Percentiles rank a stretch among this genome's conserved stretches.
These are phyloP conservation scores for Hassar affinis DNA, from an alignment of 2,113 vertebrate genomes.

Conservation along the genomic window DNA sequence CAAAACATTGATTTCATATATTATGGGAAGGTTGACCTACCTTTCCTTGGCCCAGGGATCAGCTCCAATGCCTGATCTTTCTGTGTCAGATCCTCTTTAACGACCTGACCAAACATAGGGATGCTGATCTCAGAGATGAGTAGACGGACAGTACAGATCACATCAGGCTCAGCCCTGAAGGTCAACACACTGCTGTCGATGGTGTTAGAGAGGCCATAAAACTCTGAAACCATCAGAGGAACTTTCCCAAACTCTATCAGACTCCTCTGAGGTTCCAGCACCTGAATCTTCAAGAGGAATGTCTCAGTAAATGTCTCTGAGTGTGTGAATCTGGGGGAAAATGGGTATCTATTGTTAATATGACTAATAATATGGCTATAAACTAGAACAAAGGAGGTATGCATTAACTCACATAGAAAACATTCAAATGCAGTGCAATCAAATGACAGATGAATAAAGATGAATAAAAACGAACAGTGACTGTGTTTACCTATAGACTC, in stretches of 20 bases:
- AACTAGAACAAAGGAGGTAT: not conserved
- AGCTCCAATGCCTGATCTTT: not conserved
- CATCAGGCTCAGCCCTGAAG: constrained; percentile 42
- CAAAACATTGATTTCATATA: not conserved
- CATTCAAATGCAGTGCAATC: not conserved
- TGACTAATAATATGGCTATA: not conserved
- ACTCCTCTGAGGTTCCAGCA: constrained; percentile 57
- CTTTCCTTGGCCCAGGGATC: constrained; percentile 58
- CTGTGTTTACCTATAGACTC: constrained; percentile 66
- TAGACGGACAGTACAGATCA: constrained; percentile 63
- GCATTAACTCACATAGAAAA: not conserved
- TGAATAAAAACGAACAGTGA: not conserved
- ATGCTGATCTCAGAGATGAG: constrained; percentile 58
- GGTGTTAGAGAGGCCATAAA: constrained; percentile 70
- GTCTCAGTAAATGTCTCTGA: constrained; percentile 69
- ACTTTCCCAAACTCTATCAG: constrained; percentile 62
- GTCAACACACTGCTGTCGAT: constrained; percentile 65
- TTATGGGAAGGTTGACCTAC: constrained; percentile 32
- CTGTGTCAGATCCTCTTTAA: constrained; percentile 56
- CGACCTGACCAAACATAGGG: constrained; percentile 65
- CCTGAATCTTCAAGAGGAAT: constrained; percentile 62
- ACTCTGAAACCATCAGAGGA: constrained; percentile 70
- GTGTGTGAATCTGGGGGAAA: constrained; percentile 72
- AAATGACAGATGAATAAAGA: not conserved
- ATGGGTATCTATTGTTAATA: constrained; percentile 1